These are phyloP conservation scores for Eumaeus atala DNA, from an alignment of 1,140 invertebrate genomes.

Conservation along the genomic window DNA sequence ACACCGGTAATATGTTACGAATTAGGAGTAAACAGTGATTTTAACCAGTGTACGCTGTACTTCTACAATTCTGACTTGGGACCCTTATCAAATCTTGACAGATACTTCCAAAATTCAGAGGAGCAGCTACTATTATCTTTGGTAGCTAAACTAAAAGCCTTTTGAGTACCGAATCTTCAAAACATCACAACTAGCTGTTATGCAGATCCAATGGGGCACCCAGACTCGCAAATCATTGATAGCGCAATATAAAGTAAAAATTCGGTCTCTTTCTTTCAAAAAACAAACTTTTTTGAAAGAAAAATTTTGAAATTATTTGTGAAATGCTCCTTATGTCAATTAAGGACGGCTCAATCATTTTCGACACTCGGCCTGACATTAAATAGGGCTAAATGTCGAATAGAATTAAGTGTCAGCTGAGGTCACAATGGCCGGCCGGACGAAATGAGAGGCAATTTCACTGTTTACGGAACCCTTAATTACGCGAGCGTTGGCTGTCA, in stretches of 20 bases:
- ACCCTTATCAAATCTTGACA: too few species aligned
- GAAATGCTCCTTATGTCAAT: background rate
- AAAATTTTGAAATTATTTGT: background rate
- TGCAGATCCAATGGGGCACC: background rate
- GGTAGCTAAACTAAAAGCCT: background rate
- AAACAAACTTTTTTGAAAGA: constrained; percentile 16
- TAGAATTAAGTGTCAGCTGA: background rate
- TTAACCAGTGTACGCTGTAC: too few species aligned
- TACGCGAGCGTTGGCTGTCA: constrained; percentile 11
- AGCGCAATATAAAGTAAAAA: background rate
- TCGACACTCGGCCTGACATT: constrained; percentile 2
- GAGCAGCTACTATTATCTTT: too few species aligned
- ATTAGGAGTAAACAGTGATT: too few species aligned
- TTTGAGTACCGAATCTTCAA: background rate
- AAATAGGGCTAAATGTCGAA: constrained; percentile 5
- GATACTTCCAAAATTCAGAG: too few species aligned
- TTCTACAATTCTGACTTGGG: too few species aligned
- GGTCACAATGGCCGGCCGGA: background rate
- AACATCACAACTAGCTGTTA: background rate
- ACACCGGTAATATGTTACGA: too few species aligned
- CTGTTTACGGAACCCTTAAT: constrained; percentile 13
- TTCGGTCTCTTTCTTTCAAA: background rate
- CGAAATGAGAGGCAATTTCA: constrained; percentile 7
- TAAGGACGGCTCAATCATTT: constrained; percentile 8
- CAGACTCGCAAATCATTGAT: background rate